These are phyloP conservation scores for Neocloeon triangulifer DNA, from an alignment of 1,140 invertebrate species.

Conservation along the genomic window DNA sequence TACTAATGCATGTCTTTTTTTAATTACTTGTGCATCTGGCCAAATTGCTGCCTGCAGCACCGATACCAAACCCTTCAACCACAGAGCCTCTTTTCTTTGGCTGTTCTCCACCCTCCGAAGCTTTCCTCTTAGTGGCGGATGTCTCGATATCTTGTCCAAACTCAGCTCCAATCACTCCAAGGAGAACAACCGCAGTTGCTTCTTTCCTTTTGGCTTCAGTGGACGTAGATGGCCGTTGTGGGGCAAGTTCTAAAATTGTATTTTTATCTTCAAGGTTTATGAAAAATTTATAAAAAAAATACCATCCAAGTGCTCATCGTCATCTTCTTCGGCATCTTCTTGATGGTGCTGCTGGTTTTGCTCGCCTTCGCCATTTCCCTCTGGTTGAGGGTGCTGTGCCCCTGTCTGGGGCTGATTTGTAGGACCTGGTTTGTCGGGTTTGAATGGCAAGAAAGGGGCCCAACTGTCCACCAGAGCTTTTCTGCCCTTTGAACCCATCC, in stretches of 20 bases:
- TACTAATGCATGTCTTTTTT: no score
- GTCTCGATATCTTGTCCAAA: constrained; percentile 70
- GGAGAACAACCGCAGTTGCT: constrained; percentile 85
- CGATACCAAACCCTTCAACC: constrained; percentile 75
- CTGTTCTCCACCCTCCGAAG: constrained; percentile 19
- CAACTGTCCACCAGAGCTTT: constrained; percentile 83
- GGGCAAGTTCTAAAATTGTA: constrained; percentile 20
- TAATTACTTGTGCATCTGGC: constrained; percentile 70
- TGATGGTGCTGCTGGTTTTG: no score
- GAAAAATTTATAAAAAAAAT: background rate
- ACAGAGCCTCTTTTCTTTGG: constrained; percentile 50
- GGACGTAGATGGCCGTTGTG: constrained; percentile 57
- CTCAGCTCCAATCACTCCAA: constrained; percentile 94
- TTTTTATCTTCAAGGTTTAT: constrained; percentile 1
- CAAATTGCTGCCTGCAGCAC: constrained; percentile 77
- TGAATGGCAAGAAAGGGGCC: constrained; percentile 80
- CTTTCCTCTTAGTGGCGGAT: constrained; percentile 12
- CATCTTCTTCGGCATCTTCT: constrained; percentile 63
- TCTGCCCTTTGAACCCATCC: constrained; percentile 80
- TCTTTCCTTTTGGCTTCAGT: constrained; percentile 84
- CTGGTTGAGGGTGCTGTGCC: background rate
- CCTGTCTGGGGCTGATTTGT: constrained; percentile 8
- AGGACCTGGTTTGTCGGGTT: constrained; percentile 24
- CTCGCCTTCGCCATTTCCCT: constrained; percentile 2
- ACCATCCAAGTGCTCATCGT: constrained; percentile 40